These are phyloP conservation scores for Dolichoris vasculosae DNA, from an alignment of 1,140 invertebrate genomes.

Conservation along the genomic window DNA sequence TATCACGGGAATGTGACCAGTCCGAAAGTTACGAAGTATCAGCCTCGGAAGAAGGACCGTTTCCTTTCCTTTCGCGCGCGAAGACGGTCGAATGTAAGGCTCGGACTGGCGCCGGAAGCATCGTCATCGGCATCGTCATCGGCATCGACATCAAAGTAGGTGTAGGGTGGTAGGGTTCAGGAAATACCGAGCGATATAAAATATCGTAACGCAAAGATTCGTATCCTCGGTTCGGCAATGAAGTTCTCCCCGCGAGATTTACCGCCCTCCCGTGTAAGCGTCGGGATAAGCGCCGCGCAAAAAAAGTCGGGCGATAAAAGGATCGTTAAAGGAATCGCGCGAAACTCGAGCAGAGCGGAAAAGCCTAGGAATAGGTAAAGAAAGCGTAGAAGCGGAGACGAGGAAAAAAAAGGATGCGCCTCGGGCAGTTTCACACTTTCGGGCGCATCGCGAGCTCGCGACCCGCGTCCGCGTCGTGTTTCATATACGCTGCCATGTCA, in stretches of 20 bases:
- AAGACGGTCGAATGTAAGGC: too few relatives aligned
- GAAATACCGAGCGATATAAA: not conserved
- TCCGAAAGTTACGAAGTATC: too few relatives aligned
- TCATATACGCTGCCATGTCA: constrained; percentile 55
- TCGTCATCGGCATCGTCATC: not conserved
- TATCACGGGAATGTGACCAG: too few relatives aligned
- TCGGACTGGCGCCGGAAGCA: not conserved
- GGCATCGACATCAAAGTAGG: not conserved
- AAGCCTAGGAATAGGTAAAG: not conserved
- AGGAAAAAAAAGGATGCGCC: not conserved
- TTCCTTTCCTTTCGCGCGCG: too few relatives aligned
- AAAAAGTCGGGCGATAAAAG: constrained; percentile 5
- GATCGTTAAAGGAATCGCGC: not conserved
- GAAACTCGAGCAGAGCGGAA: constrained; percentile 17
- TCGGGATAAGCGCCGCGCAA: not conserved
- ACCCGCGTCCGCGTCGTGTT: constrained; percentile 43
- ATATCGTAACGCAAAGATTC: not conserved
- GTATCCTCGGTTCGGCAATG: not conserved
- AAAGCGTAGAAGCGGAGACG: too few relatives aligned
- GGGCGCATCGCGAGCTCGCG: not conserved
- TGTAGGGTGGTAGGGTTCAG: too few relatives aligned
- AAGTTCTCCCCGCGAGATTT: not conserved
- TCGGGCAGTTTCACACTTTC: not conserved
- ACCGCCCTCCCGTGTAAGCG: not conserved
- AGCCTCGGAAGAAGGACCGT: too few relatives aligned